Percentiles rank a stretch among this genome's conserved stretches.
phyloP scores from a whole-genome alignment of 2,797 vertebrate genomes.

The Eulemur coronatus region DNA sequence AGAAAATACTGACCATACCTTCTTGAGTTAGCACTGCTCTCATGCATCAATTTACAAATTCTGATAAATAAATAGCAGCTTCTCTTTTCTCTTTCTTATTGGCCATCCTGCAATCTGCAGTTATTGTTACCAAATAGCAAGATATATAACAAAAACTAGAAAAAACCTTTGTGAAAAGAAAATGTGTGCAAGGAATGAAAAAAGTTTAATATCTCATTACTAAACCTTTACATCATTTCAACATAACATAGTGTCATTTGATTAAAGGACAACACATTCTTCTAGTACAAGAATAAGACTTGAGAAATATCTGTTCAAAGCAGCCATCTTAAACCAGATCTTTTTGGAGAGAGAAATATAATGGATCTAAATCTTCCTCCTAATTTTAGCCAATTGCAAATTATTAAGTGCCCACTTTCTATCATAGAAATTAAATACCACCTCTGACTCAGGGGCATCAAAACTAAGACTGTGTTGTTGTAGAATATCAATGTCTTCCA shows the following conservation, averaged over 20 bases:
- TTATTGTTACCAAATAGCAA: not conserved
- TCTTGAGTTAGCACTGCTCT: not conserved
- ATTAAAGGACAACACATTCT: not conserved
- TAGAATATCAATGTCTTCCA: not conserved
- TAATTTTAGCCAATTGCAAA: not conserved
- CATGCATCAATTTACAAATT: not conserved
- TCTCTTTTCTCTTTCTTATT: not conserved
- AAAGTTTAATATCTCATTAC: not conserved
- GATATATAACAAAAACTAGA: not conserved
- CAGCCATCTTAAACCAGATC: not conserved
- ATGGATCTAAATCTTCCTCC: not conserved
- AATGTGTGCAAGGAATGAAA: not conserved
- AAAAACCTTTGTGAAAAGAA: conserved; percentile 5
- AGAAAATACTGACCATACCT: not conserved
- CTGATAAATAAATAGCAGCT: not conserved
- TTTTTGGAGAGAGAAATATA: not conserved
- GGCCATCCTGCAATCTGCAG: not conserved
- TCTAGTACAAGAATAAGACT: not conserved
- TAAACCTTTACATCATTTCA: not conserved
- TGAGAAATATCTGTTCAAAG: not conserved
- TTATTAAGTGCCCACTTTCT: not conserved
- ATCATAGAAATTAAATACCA: not conserved
- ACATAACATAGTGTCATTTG: not conserved
- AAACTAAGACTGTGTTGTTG: not conserved
- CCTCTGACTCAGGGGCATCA: not conserved